These are phyloP conservation scores for Pollachius pollachius DNA, from an alignment of 2,113 vertebrate genomes.

Conservation along the genomic window DNA sequence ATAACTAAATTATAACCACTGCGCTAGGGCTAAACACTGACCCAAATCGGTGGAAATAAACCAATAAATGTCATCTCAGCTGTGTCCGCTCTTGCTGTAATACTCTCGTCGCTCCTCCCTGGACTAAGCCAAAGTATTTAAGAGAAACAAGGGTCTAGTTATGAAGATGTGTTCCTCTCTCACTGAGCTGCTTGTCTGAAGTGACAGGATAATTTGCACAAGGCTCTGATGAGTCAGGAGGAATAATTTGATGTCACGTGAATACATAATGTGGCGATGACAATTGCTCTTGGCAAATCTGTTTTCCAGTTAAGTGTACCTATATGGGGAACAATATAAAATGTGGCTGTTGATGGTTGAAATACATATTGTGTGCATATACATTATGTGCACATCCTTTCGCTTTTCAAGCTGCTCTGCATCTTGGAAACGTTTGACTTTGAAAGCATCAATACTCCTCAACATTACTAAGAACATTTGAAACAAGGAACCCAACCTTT, in stretches of 20 bases:
- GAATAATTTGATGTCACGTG: constrained; percentile 36
- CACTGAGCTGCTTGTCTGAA: constrained; percentile 1
- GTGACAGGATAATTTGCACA: constrained; percentile 27
- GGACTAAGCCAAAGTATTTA: background rate
- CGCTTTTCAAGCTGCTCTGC: too few species aligned
- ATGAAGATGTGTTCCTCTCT: constrained; percentile 25
- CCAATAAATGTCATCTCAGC: constrained; percentile 21
- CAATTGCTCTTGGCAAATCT: constrained; percentile 36
- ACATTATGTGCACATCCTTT: too few species aligned
- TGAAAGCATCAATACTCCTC: too few species aligned
- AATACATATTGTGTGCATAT: too few species aligned
- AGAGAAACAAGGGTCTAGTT: background rate
- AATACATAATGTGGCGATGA: constrained; percentile 37
- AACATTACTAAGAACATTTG: too few species aligned
- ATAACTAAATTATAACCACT: constrained; percentile 37
- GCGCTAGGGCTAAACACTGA: constrained; percentile 40
- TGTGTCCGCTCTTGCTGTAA: background rate
- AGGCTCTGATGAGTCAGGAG: constrained; percentile 16
- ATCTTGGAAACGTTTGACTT: too few species aligned
- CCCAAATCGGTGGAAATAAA: constrained; percentile 47
- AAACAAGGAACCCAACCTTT: too few species aligned
- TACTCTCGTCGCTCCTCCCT: background rate
- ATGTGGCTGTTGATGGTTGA: too few species aligned
- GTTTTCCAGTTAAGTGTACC: constrained; percentile 29
- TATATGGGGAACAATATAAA: too few species aligned